Conservation (phyloP, 2,888 invertebrate species). For the Diarsia brunnea region DNA sequence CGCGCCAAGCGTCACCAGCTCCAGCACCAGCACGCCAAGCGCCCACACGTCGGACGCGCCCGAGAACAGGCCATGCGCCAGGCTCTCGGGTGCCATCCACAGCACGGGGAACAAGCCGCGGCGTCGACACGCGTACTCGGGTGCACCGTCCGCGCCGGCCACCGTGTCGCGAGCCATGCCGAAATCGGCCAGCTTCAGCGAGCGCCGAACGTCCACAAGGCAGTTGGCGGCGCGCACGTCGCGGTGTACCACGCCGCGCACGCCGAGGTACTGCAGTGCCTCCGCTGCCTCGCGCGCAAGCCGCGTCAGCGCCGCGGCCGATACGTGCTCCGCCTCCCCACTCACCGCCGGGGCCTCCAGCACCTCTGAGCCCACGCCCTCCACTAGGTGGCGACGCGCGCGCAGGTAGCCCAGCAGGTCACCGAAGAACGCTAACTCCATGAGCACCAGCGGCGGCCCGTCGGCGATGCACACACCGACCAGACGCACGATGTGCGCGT, state of each 20-base stretch:
- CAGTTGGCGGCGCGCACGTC: slow-evolving; percentile 96
- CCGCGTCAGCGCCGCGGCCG: slow-evolving; percentile 76
- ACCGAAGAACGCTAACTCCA: slow-evolving; percentile 98
- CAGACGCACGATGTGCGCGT: slow-evolving; percentile 95
- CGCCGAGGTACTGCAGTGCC: slow-evolving; percentile 90
- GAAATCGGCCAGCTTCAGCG: slow-evolving; percentile 95
- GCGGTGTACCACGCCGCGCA: slow-evolving; percentile 95
- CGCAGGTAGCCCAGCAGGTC: slow-evolving; percentile 95
- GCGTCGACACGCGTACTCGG: slow-evolving; percentile 95
- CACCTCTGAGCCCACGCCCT: slow-evolving; percentile 87
- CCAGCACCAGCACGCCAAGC: slow-evolving; percentile 95
- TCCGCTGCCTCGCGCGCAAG: slow-evolving; percentile 60
- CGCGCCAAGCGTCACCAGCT: slow-evolving; percentile 96
- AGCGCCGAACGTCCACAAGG: slow-evolving; percentile 93
- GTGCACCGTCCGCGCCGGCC: slow-evolving; percentile 92
- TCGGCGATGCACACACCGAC: slow-evolving; percentile 95
- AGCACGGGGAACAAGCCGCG: slow-evolving; percentile 96
- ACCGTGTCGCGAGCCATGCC: slow-evolving; percentile 96
- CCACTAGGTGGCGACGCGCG: slow-evolving; percentile 93
- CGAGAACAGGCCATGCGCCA: slow-evolving; percentile 95
- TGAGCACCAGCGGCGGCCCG: slow-evolving; percentile 95
- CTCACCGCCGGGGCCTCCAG: slow-evolving; percentile 76
- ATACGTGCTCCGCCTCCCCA: slow-evolving; percentile 86
- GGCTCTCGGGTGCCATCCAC: slow-evolving; percentile 98
- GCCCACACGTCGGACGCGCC: slow-evolving; percentile 97